Percentiles rank a stretch among this genome's conserved stretches.
Conservation (phyloP, 2,888 invertebrate species). For the Trypoxylon attenuatum region DNA sequence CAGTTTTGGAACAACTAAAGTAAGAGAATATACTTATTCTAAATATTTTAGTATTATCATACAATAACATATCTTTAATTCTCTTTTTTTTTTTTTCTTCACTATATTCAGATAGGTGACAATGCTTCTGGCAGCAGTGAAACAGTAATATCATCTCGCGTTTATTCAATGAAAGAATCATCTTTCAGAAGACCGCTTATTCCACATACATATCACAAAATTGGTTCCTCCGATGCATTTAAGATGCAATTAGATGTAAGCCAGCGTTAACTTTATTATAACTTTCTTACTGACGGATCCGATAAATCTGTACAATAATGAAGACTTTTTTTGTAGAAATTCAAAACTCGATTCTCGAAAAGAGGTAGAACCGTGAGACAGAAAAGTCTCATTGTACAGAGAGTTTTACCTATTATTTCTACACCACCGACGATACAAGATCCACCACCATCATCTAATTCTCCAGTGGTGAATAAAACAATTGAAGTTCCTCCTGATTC, state of each 20-base stretch:
- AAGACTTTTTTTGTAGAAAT: constrained; percentile 64
- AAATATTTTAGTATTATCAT: neutral
- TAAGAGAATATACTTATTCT: constrained; percentile 44
- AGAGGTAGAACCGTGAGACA: constrained; percentile 72
- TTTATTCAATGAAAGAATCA: constrained; percentile 69
- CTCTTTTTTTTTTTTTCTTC: too few species aligned
- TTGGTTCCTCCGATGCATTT: constrained; percentile 71
- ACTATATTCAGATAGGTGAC: constrained; percentile 64
- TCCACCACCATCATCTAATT: constrained; percentile 3
- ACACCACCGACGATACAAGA: constrained; percentile 55
- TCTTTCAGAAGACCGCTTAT: constrained; percentile 70
- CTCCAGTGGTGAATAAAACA: constrained; percentile 24
- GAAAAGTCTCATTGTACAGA: constrained; percentile 84
- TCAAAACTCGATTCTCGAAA: constrained; percentile 74
- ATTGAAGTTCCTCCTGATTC: constrained; percentile 14
- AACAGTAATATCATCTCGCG: constrained; percentile 70
- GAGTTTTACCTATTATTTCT: constrained; percentile 83
- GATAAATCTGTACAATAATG: neutral
- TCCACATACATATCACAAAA: constrained; percentile 70
- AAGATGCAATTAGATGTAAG: constrained; percentile 76
- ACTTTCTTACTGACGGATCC: too few species aligned
- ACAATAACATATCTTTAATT: constrained; percentile 3
- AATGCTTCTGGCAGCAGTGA: constrained; percentile 69
- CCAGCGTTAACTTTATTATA: constrained; percentile 16
- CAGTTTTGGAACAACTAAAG: constrained; percentile 73